These are phyloP conservation scores for Drosophila chauvacae DNA, from an alignment of 1,140 invertebrate species.

Conservation along the genomic window DNA sequence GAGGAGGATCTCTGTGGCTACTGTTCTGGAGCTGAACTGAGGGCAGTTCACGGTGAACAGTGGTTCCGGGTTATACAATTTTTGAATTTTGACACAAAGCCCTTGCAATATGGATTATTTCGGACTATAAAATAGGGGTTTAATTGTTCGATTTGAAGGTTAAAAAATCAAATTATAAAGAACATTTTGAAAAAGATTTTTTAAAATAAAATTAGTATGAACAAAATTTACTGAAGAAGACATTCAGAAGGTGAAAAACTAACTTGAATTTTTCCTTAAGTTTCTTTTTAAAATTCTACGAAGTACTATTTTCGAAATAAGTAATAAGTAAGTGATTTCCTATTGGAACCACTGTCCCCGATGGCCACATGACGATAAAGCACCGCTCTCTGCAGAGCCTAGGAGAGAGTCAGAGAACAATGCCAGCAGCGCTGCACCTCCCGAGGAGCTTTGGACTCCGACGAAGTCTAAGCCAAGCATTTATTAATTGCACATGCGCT, in stretches of 20 bases:
- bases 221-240: background rate
- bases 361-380: conserved; percentile 64
- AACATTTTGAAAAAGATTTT: background rate
- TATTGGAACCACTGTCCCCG: conserved; percentile 45
- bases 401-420: conserved; percentile 46
- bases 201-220: too few relatives aligned
- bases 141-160: background rate
- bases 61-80: background rate
- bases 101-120: too few relatives aligned
- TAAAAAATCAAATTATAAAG: too few relatives aligned
- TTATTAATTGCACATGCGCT: conserved; percentile 81
- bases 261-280: background rate
- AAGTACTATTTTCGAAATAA: background rate
- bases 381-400: conserved; percentile 8
- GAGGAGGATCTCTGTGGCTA: conserved; percentile 35
- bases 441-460: conserved; percentile 21
- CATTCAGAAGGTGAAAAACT: background rate
- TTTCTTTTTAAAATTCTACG: background rate
- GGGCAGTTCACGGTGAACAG: conserved; percentile 23
- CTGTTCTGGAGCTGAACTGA: conserved; percentile 25
- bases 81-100: background rate
- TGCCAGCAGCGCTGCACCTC: conserved; percentile 25
- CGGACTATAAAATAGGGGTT: too few relatives aligned
- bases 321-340: background rate
- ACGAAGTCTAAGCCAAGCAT: conserved; percentile 58